phyloP scores from a whole-genome alignment of 2,113 vertebrate genomes.

The Typhlomys cinereus region DNA sequence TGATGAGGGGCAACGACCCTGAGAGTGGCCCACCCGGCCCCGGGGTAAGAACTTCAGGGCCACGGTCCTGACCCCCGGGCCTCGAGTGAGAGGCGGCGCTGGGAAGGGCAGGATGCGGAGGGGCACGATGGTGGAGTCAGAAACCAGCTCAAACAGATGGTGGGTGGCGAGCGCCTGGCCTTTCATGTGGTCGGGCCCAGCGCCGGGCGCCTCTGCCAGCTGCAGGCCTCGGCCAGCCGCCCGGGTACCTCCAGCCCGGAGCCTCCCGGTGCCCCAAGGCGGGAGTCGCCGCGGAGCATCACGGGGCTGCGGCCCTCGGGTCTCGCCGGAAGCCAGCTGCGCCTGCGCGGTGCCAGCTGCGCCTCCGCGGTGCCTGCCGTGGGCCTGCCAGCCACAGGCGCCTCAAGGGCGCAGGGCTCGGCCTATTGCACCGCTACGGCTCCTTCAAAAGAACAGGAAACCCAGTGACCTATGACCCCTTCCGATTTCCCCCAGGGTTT shows the following conservation, averaged over 20 bases:
- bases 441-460: no score
- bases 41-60: background rate
- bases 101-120: background rate
- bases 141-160: conserved; percentile 54
- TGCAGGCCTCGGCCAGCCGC: background rate
- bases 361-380: background rate
- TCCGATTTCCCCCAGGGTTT: background rate
- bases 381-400: background rate
- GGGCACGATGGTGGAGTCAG: background rate
- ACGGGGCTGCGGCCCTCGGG: background rate
- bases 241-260: background rate
- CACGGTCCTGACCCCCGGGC: background rate
- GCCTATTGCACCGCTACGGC: accelerated
- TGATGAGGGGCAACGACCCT: background rate
- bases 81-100: background rate
- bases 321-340: background rate
- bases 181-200: conserved; percentile 75
- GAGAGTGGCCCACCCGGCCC: accelerated
- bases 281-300: background rate
- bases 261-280: background rate
- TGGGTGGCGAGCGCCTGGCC: conserved; percentile 46
- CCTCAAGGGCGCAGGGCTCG: background rate
- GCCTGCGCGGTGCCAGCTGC: no score
- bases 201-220: conserved; percentile 29
- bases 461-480: accelerated